Base-by-base conservation (phyloP, 2,113 vertebrate species). In the Picathartes gymnocephalus region DNA sequence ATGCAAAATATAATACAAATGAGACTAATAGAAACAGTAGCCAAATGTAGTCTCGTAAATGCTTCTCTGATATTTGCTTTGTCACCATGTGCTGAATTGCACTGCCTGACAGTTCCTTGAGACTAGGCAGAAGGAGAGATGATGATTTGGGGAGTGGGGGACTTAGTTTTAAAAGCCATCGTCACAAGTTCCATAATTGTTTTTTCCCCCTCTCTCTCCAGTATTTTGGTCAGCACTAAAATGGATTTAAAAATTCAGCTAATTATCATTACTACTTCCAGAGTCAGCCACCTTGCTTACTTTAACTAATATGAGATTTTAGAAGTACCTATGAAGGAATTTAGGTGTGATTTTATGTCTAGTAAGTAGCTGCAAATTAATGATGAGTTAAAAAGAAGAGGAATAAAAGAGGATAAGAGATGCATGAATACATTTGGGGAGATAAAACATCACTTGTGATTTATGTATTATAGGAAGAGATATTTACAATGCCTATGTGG, bases 181-280 rank as follows among this genome's bases (percentile, higher is more conserved):
- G 70, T 86, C 28, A 51, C 35, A 71, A 56, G 6, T 69, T 81
- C 13, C 6, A 4, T 27, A 11, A 13, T 16, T 77, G 5, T 3
- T 51, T 64, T 30, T 6, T 2, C 1, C 2, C 2, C 2, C 4
- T 27, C 0, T n/a, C 27, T 76, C 50, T 69, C 24, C 47, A 70
- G 7, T 80, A 37, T 81, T 92, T 92, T 73, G 7, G 1, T 62
- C 40, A 92, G 27, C 23, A 86, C 15, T 79, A 39, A 87, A 56
- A 53, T 18, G 8, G 13, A 60, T 80, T 85, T 20, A n/a, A 79
- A 84, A 80, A 44, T 31, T n/a, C 16, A 31, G 11, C 5, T 56
- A 35, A 37, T 81, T 74, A 47, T 45, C 9, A n/a, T 88, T 56
- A 60, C 22, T 74, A 12, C 10, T 83, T 71, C 31, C 37, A 48